Conservation (phyloP, 2,888 invertebrate species). For the Cylindroiulus punctatus region DNA sequence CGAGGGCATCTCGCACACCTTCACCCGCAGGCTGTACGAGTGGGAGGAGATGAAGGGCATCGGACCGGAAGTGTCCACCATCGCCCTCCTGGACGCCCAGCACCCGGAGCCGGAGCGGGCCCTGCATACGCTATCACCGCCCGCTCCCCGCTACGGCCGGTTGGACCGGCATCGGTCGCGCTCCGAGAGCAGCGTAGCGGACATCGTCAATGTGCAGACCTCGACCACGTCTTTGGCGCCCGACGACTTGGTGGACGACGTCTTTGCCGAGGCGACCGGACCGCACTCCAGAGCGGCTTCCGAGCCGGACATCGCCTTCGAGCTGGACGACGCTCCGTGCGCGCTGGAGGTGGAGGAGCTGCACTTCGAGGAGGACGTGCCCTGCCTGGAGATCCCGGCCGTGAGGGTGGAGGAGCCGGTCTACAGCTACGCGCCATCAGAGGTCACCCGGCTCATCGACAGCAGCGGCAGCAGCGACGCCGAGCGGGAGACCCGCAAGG, state of each 20-base stretch:
- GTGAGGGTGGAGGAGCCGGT: conserved; percentile 76
- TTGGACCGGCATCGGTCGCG: conserved; percentile 58
- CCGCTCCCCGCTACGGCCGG: conserved; percentile 6
- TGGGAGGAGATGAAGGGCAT: conserved; percentile 92
- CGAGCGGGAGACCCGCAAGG: conserved; percentile 28
- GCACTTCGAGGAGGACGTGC: conserved; percentile 77
- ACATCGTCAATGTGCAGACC: conserved; percentile 60
- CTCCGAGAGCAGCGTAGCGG: conserved; percentile 79
- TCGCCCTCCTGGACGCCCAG: conserved; percentile 76
- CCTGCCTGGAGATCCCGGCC: conserved; percentile 74
- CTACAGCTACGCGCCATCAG: conserved; percentile 75
- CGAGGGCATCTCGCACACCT: conserved; percentile 86
- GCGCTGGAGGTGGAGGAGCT: conserved; percentile 84
- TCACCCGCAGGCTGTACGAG: conserved; percentile 88
- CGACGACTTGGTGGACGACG: conserved; percentile 69
- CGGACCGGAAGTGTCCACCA: conserved; percentile 84
- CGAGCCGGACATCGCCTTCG: conserved; percentile 62
- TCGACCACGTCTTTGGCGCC: conserved; percentile 65
- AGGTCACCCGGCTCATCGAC: conserved; percentile 67
- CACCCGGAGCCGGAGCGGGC: background rate
- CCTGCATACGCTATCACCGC: conserved; percentile 51
- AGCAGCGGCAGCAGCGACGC: conserved; percentile 67
- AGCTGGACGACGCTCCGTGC: conserved; percentile 72
- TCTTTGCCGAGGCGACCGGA: conserved; percentile 61
- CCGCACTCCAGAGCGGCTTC: conserved; percentile 64